Evolutionary conservation across 92 coral and sea anemone genomes (phyloP).

Genomic region (Meandrina meandrites): DNA sequence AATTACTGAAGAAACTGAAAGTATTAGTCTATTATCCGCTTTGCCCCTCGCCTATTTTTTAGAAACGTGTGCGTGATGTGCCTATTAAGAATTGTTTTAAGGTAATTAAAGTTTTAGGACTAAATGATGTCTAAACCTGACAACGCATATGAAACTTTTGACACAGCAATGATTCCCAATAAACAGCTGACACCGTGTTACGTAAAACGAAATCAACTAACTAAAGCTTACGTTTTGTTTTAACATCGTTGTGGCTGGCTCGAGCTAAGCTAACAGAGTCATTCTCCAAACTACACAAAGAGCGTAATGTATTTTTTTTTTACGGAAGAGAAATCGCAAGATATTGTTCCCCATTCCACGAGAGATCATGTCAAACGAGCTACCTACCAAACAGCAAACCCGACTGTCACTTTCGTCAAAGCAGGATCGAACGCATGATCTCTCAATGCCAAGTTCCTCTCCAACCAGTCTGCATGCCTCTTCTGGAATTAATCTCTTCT

Average conservation of each 20-base stretch:
- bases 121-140: no score
- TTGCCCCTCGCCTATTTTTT: no score
- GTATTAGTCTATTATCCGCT: background rate
- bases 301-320: no score
- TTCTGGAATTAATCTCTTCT: constrained; percentile 9
- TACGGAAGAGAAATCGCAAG: background rate
- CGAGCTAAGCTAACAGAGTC: background rate
- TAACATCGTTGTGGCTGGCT: background rate
- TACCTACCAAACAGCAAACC: constrained; percentile 59
- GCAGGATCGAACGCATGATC: constrained; percentile 56
- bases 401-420: constrained; percentile 41
- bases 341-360: background rate
- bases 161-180: no score
- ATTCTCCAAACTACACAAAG: background rate
- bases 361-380: background rate
- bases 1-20: constrained; percentile 8
- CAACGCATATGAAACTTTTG: background rate
- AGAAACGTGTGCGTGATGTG: background rate
- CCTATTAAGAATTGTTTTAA: background rate
- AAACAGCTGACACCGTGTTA: background rate
- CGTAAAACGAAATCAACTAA: background rate
- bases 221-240: background rate
- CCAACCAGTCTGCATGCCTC: constrained; percentile 37
- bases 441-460: constrained; percentile 51
- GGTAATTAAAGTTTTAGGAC: background rate